phyloP scores from a whole-genome alignment of 2,888 invertebrate species.

The Diogma glabrata region DNA sequence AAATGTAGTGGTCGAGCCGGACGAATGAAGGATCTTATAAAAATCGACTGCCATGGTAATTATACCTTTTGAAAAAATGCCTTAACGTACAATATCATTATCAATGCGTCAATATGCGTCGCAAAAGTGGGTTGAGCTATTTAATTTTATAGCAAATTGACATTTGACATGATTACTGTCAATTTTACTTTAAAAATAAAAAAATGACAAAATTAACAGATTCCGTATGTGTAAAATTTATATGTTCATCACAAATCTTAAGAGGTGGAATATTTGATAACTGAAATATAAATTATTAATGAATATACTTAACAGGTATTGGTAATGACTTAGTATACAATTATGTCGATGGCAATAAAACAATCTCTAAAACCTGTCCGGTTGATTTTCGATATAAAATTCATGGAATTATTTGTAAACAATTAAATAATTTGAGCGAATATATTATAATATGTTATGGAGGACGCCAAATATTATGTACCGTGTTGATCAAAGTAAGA shows the following conservation, averaged over 20 bases:
- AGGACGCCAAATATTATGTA: constrained; percentile 42
- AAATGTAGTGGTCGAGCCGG: no score
- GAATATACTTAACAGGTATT: constrained; percentile 17
- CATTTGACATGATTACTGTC: no score
- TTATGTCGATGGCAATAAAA: neutral
- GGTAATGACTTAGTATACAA: constrained; percentile 21
- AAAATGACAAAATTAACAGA: constrained; percentile 2
- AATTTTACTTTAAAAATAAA: no score
- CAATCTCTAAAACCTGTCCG: neutral
- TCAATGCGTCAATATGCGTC: no score
- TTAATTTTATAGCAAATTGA: no score
- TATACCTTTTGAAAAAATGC: no score
- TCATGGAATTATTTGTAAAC: constrained; percentile 40
- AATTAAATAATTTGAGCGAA: constrained; percentile 16
- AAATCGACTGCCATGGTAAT: no score
- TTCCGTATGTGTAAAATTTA: neutral
- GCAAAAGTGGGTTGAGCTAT: no score
- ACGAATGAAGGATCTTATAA: no score
- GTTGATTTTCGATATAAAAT: constrained; percentile 34
- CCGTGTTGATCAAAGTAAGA: no score
- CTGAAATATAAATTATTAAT: neutral
- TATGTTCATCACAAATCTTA: neutral
- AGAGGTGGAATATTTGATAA: neutral
- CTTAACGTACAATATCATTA: no score
- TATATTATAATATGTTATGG: constrained; percentile 42